Evolutionary conservation across 2,888 invertebrate genomes (phyloP).

Genomic region (Cylindroiulus punctatus): DNA sequence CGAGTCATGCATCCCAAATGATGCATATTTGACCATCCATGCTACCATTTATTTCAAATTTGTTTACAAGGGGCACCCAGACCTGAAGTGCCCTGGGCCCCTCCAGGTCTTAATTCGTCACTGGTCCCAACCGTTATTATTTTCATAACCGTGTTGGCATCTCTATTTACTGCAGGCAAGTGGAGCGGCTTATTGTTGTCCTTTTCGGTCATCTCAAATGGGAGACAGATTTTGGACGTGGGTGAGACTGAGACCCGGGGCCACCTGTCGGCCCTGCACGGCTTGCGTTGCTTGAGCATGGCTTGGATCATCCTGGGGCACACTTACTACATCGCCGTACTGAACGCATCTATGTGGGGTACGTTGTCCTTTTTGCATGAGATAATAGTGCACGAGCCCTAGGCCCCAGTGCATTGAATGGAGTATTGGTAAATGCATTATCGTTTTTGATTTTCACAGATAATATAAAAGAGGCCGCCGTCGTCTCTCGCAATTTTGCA

Average conservation of each 20-base stretch:
- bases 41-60: too few species aligned
- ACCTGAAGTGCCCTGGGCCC: too few species aligned
- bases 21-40: too few species aligned
- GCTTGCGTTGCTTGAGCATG: slow-evolving; percentile 71
- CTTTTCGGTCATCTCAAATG: slow-evolving; percentile 70
- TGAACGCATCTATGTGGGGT: slow-evolving; percentile 46
- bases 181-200: slow-evolving; percentile 60
- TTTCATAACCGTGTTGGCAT: not conserved
- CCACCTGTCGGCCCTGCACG: slow-evolving; percentile 68
- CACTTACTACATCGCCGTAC: slow-evolving; percentile 62
- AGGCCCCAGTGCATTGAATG: too few species aligned
- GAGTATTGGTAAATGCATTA: not conserved
- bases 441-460: slow-evolving; percentile 40
- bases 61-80: too few species aligned
- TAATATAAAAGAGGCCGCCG: not conserved
- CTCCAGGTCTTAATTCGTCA: too few species aligned
- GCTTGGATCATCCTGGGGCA: slow-evolving; percentile 72
- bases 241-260: slow-evolving; percentile 63
- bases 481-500: not conserved
- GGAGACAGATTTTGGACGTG: slow-evolving; percentile 67
- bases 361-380: not conserved
- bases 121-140: too few species aligned
- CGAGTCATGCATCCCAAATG: too few species aligned
- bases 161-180: not conserved
- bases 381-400: too few species aligned